phyloP scores from a whole-genome alignment of 2,888 invertebrate species.

The Nesidiocoris tenuis region DNA sequence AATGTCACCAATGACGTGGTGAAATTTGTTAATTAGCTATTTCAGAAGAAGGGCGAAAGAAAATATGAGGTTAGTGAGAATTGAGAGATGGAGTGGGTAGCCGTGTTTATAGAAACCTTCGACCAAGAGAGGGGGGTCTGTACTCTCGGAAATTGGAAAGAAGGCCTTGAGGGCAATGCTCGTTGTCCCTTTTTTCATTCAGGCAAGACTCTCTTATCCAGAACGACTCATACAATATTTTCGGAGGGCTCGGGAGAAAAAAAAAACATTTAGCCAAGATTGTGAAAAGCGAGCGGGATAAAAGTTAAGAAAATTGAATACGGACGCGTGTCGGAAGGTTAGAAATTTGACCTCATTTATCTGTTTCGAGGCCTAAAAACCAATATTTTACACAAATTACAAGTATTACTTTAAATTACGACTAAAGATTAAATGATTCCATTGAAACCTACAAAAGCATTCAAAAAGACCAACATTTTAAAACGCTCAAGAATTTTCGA shows the following conservation, averaged over 20 bases:
- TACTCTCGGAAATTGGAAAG: slow-evolving; percentile 35
- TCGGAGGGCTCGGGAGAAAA: not conserved
- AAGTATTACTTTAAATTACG: too few relatives aligned
- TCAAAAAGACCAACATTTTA: too few relatives aligned
- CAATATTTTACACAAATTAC: too few relatives aligned
- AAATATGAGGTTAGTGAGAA: slow-evolving; percentile 5
- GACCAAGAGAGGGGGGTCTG: not conserved
- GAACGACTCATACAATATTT: not conserved
- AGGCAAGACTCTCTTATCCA: not conserved
- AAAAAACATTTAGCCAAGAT: too few relatives aligned
- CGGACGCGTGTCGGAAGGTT: too few relatives aligned
- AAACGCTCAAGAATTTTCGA: too few relatives aligned
- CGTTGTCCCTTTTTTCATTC: slow-evolving; percentile 2
- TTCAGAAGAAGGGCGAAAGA: slow-evolving; percentile 12
- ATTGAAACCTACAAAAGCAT: too few relatives aligned
- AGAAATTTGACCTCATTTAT: too few relatives aligned
- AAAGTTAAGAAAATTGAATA: too few relatives aligned
- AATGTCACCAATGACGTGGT: slow-evolving; percentile 19
- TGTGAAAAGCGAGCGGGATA: too few relatives aligned
- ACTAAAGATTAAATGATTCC: too few relatives aligned
- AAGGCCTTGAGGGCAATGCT: slow-evolving; percentile 1
- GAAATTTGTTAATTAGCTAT: slow-evolving; percentile 32
- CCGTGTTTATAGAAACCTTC: not conserved
- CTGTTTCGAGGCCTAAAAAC: too few relatives aligned
- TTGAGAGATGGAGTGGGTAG: not conserved